Evolutionary conservation across 2,888 invertebrate genomes (phyloP).

Genomic region (Smittia sp.): DNA sequence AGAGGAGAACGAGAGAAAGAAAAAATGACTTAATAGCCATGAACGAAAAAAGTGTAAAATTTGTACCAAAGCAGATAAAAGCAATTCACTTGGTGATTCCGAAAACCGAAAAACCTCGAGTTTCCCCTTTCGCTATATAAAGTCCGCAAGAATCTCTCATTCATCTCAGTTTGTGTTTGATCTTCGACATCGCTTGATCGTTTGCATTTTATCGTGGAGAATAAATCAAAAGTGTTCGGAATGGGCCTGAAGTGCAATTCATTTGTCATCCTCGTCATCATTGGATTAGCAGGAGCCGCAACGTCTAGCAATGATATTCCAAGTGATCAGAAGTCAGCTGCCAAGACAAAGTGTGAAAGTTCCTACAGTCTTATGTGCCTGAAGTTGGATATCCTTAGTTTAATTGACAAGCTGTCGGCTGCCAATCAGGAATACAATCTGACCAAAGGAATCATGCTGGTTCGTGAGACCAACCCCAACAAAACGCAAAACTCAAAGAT

Average conservation of each 20-base stretch:
- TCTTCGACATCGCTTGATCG: slow-evolving; percentile 10
- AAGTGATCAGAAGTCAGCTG: background rate
- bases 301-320: slow-evolving; percentile 28
- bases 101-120: slow-evolving; percentile 32
- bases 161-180: slow-evolving; percentile 40
- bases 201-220: background rate
- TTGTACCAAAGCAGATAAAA: slow-evolving; percentile 34
- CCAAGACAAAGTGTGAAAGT: slow-evolving; percentile 54
- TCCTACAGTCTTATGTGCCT: slow-evolving; percentile 70
- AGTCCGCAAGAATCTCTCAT: slow-evolving; percentile 15
- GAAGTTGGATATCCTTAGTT: slow-evolving; percentile 73
- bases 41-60: slow-evolving; percentile 40
- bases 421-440: slow-evolving; percentile 64
- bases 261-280: background rate
- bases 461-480: slow-evolving; percentile 64
- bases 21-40: slow-evolving; percentile 39
- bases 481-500: slow-evolving; percentile 63
- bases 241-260: slow-evolving; percentile 31
- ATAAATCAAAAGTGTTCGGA: background rate
- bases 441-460: slow-evolving; percentile 71
- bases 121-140: slow-evolving; percentile 25
- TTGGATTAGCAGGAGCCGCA: slow-evolving; percentile 31
- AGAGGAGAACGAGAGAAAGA: background rate
- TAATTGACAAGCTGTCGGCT: slow-evolving; percentile 71
- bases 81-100: slow-evolving; percentile 28